Evolutionary conservation across 2,113 vertebrate species (phyloP).

Genomic region (Cryptotis parvus): DNA sequence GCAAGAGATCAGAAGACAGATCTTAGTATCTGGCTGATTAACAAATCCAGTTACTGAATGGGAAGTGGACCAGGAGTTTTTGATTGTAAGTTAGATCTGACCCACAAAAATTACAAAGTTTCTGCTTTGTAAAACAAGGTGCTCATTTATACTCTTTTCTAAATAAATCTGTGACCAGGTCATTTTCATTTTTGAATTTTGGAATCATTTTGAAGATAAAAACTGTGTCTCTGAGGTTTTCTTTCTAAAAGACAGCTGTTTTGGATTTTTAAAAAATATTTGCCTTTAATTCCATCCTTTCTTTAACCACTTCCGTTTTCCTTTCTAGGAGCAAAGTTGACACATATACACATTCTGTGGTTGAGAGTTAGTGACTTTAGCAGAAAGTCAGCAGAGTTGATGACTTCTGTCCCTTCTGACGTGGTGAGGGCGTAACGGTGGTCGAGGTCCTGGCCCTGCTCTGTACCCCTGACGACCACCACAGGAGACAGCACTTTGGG

Average conservation of each 20-base stretch:
- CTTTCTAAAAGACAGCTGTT: conserved; percentile 69
- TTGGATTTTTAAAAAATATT: conserved; percentile 29
- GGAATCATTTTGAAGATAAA: conserved; percentile 57
- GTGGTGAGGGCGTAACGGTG: neutral
- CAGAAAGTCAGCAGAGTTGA: conserved; percentile 39
- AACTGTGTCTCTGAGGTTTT: conserved; percentile 51
- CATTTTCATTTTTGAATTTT: conserved; percentile 54
- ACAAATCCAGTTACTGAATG: neutral
- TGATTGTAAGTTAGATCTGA: conserved; percentile 38
- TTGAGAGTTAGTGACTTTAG: conserved; percentile 28
- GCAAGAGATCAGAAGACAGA: neutral
- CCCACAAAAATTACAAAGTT: neutral
- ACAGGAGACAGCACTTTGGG: neutral
- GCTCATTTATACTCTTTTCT: conserved; percentile 47
- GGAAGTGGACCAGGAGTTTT: conserved; percentile 31
- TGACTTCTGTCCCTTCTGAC: neutral
- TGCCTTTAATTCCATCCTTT: conserved; percentile 64
- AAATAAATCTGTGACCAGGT: conserved; percentile 49
- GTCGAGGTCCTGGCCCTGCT: neutral
- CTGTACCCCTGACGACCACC: rapidly evolving
- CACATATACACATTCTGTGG: neutral
- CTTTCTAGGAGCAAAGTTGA: conserved; percentile 65
- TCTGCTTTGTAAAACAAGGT: conserved; percentile 37
- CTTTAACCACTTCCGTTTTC: conserved; percentile 50
- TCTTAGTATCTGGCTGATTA: neutral